Percentiles rank a stretch among this genome's conserved stretches.
These are phyloP conservation scores for Schrankia costaestrigalis DNA, from an alignment of 2,888 invertebrate genomes.

Conservation along the genomic window DNA sequence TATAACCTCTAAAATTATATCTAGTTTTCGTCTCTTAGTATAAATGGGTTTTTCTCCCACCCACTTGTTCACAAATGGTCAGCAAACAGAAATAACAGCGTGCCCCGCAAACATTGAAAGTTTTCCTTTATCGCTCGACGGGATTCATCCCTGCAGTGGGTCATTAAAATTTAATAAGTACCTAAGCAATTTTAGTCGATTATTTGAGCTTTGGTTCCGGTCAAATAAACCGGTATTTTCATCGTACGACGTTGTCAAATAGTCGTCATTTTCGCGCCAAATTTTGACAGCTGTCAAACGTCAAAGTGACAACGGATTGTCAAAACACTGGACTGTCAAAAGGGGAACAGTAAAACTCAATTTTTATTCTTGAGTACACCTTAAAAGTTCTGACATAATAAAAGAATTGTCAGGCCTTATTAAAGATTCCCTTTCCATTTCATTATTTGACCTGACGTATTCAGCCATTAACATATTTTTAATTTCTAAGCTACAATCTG, in stretches of 20 bases:
- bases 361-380: constrained; percentile 20
- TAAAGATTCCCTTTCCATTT: constrained; percentile 58
- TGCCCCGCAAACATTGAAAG: too few species aligned
- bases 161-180: neutral
- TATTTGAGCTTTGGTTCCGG: neutral
- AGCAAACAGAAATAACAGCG: too few species aligned
- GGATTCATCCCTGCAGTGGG: too few species aligned
- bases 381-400: constrained; percentile 58
- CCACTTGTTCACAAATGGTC: too few species aligned
- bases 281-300: constrained; percentile 13
- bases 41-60: too few species aligned
- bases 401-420: constrained; percentile 66
- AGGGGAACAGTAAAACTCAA: constrained; percentile 21
- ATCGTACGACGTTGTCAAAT: neutral
- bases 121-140: too few species aligned
- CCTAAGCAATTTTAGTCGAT: neutral
- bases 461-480: constrained; percentile 49
- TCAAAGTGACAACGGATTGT: constrained; percentile 1
- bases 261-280: too few species aligned
- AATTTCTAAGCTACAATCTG: constrained; percentile 48
- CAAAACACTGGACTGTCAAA: constrained; percentile 4
- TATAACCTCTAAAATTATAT: too few species aligned
- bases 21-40: too few species aligned
- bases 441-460: constrained; percentile 57
- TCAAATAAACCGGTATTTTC: neutral